These are phyloP conservation scores for Rhabditoides inermis DNA, from an alignment of 2,888 invertebrate genomes.

Conservation along the genomic window DNA sequence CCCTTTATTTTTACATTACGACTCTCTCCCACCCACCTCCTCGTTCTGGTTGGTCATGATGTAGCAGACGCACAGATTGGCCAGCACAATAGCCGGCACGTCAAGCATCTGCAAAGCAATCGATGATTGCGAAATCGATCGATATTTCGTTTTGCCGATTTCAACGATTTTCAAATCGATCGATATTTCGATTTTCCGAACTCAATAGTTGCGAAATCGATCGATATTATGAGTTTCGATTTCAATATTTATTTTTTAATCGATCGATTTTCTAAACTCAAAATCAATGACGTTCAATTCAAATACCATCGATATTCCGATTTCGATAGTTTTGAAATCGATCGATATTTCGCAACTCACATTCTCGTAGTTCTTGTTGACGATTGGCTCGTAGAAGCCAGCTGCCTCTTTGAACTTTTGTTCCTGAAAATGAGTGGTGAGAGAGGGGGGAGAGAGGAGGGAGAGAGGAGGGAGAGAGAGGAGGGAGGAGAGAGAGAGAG, in stretches of 20 bases:
- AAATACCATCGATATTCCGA: too few species aligned
- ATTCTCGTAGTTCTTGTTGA: conserved; percentile 81
- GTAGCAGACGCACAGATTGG: conserved; percentile 94
- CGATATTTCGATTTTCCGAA: too few species aligned
- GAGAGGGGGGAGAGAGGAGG: not conserved
- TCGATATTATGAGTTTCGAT: too few species aligned
- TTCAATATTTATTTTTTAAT: not conserved
- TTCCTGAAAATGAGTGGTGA: conserved; percentile 58
- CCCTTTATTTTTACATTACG: too few species aligned
- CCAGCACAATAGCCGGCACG: conserved; percentile 92
- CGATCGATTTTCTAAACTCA: not conserved
- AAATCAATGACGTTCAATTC: too few species aligned
- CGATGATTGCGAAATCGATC: too few species aligned
- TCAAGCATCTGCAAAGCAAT: conserved; percentile 63
- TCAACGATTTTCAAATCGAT: too few species aligned
- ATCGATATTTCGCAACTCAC: conserved; percentile 44
- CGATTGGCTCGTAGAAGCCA: conserved; percentile 93
- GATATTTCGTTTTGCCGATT: too few species aligned
- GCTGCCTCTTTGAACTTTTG: conserved; percentile 95
- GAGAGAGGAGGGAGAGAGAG: not conserved
- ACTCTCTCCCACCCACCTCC: conserved; percentile 66
- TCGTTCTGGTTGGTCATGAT: conserved; percentile 98
- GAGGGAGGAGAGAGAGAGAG: not conserved
- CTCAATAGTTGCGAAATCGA: too few species aligned
- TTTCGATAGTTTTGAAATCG: not conserved